These are phyloP conservation scores for Hipposideros larvatus DNA, from an alignment of 2,797 vertebrate species.

Conservation along the genomic window DNA sequence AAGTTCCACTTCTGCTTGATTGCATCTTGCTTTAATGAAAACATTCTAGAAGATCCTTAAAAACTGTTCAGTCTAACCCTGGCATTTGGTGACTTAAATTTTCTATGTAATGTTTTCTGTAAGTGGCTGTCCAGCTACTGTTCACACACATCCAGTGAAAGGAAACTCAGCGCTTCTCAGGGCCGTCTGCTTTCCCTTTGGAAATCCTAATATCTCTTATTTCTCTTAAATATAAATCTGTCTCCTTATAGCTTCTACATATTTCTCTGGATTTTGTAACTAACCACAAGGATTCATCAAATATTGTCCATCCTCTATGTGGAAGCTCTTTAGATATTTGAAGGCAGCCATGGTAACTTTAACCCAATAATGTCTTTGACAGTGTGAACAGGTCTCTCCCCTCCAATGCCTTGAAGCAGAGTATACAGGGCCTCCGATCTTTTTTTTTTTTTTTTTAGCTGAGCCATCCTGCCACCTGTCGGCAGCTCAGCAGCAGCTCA, in stretches of 20 bases:
- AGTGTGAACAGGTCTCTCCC: background rate
- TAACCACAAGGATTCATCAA: background rate
- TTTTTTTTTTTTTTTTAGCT: too few relatives aligned
- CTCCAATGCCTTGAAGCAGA: background rate
- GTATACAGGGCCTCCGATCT: background rate
- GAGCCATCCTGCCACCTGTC: too few relatives aligned
- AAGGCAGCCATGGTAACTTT: background rate
- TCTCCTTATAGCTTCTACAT: background rate
- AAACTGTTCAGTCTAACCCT: background rate
- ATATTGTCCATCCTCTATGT: background rate
- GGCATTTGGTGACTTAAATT: background rate
- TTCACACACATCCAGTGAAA: background rate
- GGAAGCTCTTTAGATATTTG: background rate
- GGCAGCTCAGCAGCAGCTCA: too few relatives aligned
- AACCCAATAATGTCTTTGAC: background rate
- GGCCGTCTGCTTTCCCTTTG: background rate
- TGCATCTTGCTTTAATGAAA: background rate
- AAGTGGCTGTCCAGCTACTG: background rate
- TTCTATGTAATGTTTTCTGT: background rate
- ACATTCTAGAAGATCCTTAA: background rate
- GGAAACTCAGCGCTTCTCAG: background rate
- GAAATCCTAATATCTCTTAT: background rate
- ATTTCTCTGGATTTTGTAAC: background rate
- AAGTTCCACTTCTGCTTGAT: background rate
- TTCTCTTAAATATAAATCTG: background rate